Conservation (phyloP, 2,888 invertebrate species). For the Caenorhabditis wallacei region DNA sequence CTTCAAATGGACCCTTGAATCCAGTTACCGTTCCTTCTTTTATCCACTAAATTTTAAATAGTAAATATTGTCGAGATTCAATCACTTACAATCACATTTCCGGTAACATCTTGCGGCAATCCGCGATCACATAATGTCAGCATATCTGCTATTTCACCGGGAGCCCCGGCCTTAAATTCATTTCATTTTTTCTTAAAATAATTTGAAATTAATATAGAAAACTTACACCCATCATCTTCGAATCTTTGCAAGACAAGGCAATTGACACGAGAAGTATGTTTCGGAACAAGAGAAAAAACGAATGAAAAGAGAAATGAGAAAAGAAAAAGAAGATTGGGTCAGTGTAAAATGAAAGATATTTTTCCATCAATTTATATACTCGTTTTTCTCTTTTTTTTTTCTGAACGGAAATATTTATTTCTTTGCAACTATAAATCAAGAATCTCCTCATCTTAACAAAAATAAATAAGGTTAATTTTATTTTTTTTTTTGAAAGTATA, state of each 20-base stretch:
- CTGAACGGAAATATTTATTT: neutral
- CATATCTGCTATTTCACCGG: constrained; percentile 15
- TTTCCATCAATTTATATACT: neutral
- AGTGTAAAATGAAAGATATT: neutral
- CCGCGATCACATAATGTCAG: constrained; percentile 11
- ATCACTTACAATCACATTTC: neutral
- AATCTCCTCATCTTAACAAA: too few species aligned
- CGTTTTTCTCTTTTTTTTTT: neutral
- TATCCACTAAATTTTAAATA: constrained; percentile 4
- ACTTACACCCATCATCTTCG: constrained; percentile 9
- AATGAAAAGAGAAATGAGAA: neutral
- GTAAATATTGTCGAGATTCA: neutral
- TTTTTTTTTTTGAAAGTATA: too few species aligned
- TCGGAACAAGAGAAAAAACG: neutral
- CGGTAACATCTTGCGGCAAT: neutral
- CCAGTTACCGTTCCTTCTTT: neutral
- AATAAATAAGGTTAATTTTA: too few species aligned
- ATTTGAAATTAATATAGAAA: neutral
- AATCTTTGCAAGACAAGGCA: neutral
- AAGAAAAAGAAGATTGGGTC: neutral
- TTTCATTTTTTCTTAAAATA: neutral
- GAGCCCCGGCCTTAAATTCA: neutral
- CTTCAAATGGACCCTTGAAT: constrained; percentile 4
- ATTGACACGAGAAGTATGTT: neutral
- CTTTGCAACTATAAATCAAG: too few species aligned